Evolutionary conservation across 1,140 invertebrate species (phyloP).

Genomic region (Drosophila parvula): DNA sequence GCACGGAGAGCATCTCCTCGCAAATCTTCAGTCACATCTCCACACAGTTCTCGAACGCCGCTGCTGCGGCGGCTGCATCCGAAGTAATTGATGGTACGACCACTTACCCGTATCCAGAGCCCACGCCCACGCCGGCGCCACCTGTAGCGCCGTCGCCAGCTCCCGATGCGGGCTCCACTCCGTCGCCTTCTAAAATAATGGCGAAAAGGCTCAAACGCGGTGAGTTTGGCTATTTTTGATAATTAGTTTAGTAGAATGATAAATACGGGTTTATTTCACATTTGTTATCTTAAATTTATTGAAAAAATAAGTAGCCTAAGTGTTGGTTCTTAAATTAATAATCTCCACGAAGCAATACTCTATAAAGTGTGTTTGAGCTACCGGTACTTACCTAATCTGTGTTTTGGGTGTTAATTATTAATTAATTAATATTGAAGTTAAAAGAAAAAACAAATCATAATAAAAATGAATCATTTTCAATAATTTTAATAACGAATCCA

Average conservation of each 20-base stretch:
- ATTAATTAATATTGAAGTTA: not conserved
- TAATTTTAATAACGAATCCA: not conserved
- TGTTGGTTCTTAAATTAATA: not conserved
- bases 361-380: not conserved
- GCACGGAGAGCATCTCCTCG: conserved; percentile 75
- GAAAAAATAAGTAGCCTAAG: not conserved
- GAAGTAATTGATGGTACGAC: conserved; percentile 77
- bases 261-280: not conserved
- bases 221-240: conserved; percentile 34
- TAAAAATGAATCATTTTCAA: not conserved
- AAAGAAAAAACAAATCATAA: not conserved
- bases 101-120: conserved; percentile 53
- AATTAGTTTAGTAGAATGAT: not conserved
- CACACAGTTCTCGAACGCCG: conserved; percentile 76
- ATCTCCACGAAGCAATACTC: not conserved
- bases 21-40: conserved; percentile 74
- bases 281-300: not conserved
- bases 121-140: conserved; percentile 12
- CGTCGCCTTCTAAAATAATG: conserved; percentile 36
- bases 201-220: conserved; percentile 68
- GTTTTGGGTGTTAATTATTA: not conserved
- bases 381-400: too few species aligned
- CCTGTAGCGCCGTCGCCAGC: conserved; percentile 3
- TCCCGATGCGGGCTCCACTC: conserved; percentile 13
- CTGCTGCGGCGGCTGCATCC: conserved; percentile 66